phyloP scores from a whole-genome alignment of 2,888 invertebrate genomes.

The Ganaspis brasiliensis region DNA sequence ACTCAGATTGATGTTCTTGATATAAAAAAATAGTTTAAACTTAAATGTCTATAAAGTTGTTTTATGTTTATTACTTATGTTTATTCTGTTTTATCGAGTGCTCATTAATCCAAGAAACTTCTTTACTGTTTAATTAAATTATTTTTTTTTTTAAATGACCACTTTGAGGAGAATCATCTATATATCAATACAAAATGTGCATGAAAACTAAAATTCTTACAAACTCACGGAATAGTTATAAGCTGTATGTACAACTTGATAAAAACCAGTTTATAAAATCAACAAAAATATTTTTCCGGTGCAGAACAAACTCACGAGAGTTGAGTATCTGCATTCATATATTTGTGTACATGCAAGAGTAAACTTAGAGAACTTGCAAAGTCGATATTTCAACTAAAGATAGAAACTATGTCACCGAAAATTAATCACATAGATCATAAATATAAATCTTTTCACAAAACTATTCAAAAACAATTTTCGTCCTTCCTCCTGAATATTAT shows the following conservation, averaged over 20 bases:
- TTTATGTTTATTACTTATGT: too few relatives aligned
- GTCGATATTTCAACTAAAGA: slow-evolving; percentile 14
- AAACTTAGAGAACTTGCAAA: slow-evolving; percentile 9
- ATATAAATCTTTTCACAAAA: background rate
- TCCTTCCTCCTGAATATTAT: too few relatives aligned
- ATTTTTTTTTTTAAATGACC: too few relatives aligned
- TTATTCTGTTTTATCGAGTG: too few relatives aligned
- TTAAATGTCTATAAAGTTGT: too few relatives aligned
- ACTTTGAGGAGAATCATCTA: too few relatives aligned
- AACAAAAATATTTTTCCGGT: slow-evolving; percentile 21
- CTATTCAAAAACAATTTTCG: background rate
- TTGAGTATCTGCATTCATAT: background rate
- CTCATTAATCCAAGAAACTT: too few relatives aligned
- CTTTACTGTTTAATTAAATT: too few relatives aligned
- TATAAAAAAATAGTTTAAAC: too few relatives aligned
- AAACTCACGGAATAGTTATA: background rate
- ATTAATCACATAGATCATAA: slow-evolving; percentile 6
- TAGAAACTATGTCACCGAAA: slow-evolving; percentile 5
- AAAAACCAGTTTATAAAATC: slow-evolving; percentile 1
- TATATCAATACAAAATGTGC: too few relatives aligned
- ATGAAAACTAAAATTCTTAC: background rate
- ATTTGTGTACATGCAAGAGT: background rate
- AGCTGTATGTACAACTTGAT: background rate
- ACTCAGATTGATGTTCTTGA: too few relatives aligned
- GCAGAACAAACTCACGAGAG: background rate